Percentiles rank a stretch among this genome's conserved stretches.
Evolutionary conservation across 2,797 vertebrate genomes (phyloP).

Genomic region (Vireo griseus): DNA sequence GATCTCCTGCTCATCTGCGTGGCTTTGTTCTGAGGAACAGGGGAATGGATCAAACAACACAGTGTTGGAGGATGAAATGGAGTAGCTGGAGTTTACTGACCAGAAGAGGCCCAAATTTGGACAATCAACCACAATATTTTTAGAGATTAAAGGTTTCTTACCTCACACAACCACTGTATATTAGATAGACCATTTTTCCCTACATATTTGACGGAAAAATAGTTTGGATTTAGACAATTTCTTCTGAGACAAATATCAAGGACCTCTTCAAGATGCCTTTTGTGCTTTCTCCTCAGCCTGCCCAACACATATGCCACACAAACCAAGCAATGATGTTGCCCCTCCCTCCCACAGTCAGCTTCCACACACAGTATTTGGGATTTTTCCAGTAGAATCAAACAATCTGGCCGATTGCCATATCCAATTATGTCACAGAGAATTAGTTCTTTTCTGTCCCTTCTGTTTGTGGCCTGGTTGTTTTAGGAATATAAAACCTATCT

Average conservation of each 20-base stretch:
- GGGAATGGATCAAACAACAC: background rate
- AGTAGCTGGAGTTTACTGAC: background rate
- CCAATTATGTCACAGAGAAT: background rate
- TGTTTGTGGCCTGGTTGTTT: background rate
- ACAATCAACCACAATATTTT: background rate
- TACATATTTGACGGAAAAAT: background rate
- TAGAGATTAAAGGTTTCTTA: background rate
- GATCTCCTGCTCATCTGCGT: background rate
- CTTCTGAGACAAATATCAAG: background rate
- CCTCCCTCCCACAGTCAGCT: background rate
- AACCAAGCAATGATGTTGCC: background rate
- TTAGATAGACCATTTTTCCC: background rate
- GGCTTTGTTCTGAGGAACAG: background rate
- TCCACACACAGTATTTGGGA: background rate
- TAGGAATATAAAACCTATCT: background rate
- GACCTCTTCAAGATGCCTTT: background rate
- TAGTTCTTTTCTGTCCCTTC: conserved; percentile 22
- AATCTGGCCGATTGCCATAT: background rate
- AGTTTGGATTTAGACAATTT: background rate
- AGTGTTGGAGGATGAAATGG: background rate
- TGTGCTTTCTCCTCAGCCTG: background rate
- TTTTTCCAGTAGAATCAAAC: background rate
- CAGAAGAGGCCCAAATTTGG: background rate
- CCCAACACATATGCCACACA: background rate
- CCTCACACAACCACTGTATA: background rate